Base-by-base conservation (phyloP, 2,888 invertebrate genomes). In the Drosophila nigritarsus region DNA sequence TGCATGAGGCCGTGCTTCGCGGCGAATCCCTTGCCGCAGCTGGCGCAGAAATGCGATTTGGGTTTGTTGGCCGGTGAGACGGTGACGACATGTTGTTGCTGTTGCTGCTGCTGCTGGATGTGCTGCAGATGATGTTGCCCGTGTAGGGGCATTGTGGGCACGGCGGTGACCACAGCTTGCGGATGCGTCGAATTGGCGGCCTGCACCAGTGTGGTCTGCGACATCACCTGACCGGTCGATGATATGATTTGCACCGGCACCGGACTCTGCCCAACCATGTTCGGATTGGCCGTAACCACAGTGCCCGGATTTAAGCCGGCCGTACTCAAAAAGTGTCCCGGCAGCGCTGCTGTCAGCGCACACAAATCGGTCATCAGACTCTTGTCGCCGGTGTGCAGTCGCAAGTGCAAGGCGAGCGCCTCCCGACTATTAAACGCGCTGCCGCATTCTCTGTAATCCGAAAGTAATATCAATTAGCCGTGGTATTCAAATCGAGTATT, bases 1-100 rank as follows among this genome's bases (percentile, higher is more conserved):
- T 97, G 97, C 70, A 96, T 94, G 7, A 97, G 92, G 0, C 97
- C 97, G 80, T 97, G 97, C 91, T 97, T 97, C 55, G 97, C 96
- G 2, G 96, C 96, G 82, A 97, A 97, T 6, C 96, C 96, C 91
- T 96, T 96, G 49, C 96, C 96, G 84, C 97, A 97, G 86, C 96
- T 96, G 32, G 95, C 95, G 89, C 97, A 97, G 79, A 96, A 94
- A 91, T 97, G 96, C 65, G 96, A 95, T 92, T 97, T 97, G 30
- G 96, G 96, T 87, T 96, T 94, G 50, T 92, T 91, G 69, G 91
- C 92, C 65, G 91, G 91, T 53, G 83, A 82, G 20, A 82, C 90
- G 49, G 73, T 83, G 67, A 86, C 85, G 40, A 88, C 82, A 74
- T 89, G 92, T 48, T 78, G 94, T 74, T 90, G 88, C 55, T 90